These are phyloP conservation scores for Diceros bicornis DNA, from an alignment of 2,797 vertebrate genomes.

Conservation along the genomic window DNA sequence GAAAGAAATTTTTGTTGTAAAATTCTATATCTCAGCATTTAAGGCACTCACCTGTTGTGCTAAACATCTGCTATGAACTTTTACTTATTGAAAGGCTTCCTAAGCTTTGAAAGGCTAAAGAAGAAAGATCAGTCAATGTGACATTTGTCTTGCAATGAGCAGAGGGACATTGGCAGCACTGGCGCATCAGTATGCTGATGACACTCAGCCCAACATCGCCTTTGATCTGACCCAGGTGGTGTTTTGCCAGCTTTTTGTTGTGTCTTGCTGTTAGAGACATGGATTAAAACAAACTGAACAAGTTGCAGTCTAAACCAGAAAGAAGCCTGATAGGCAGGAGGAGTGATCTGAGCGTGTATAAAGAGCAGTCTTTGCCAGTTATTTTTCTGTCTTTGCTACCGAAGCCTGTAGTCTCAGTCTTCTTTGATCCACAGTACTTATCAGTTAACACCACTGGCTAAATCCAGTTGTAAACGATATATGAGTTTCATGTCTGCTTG, in stretches of 20 bases:
- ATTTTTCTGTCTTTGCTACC: conserved; percentile 17
- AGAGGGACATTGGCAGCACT: not conserved
- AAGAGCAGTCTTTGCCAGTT: not conserved
- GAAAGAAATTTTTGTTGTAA: not conserved
- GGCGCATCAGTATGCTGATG: not conserved
- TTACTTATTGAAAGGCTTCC: not conserved
- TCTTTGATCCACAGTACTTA: not conserved
- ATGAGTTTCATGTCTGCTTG: conserved; percentile 23
- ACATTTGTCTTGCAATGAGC: not conserved
- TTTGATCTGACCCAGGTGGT: conserved; percentile 47
- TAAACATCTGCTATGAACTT: conserved; percentile 17
- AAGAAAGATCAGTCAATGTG: not conserved
- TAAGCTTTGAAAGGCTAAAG: conserved; percentile 4
- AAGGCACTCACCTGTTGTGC: not conserved
- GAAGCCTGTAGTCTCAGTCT: not conserved
- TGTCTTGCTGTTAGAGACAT: not conserved
- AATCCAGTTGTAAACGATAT: conserved; percentile 14
- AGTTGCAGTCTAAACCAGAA: conserved; percentile 21
- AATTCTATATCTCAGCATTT: not conserved
- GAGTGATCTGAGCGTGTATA: not conserved
- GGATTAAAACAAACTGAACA: conserved; percentile 55
- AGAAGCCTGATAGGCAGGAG: not conserved
- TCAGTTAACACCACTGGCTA: conserved; percentile 18
- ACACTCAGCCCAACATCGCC: not conserved
- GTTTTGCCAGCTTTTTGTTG: conserved; percentile 21